Evolutionary conservation across 2,888 invertebrate species (phyloP).

Genomic region (Acrocyrtus sp.): DNA sequence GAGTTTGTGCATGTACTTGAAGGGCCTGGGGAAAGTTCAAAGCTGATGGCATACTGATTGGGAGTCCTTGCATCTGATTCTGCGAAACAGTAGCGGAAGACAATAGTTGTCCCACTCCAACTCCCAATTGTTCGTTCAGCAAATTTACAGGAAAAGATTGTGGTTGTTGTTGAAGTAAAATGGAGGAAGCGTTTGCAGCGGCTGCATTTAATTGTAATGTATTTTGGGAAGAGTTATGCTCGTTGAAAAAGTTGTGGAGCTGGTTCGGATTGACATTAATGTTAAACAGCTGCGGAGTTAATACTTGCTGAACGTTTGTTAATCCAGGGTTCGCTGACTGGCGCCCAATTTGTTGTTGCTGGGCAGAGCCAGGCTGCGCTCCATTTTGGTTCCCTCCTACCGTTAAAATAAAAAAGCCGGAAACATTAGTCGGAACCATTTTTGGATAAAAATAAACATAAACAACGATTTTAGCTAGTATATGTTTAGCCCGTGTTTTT

Average conservation of each 20-base stretch:
- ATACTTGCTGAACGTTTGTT: slow-evolving; percentile 39
- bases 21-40: slow-evolving; percentile 46
- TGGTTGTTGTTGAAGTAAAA: slow-evolving; percentile 69
- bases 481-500: no score
- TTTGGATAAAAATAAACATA: background rate
- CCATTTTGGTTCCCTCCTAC: slow-evolving; percentile 44
- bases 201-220: slow-evolving; percentile 58
- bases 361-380: slow-evolving; percentile 32
- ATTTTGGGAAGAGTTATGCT: slow-evolving; percentile 33
- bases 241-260: slow-evolving; percentile 43
- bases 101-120: slow-evolving; percentile 53
- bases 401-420: background rate
- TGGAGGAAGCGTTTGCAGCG: slow-evolving; percentile 65
- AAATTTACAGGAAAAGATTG: slow-evolving; percentile 66
- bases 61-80: slow-evolving; percentile 43
- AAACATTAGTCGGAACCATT: background rate
- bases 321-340: slow-evolving; percentile 31
- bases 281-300: slow-evolving; percentile 48
- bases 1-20: slow-evolving; percentile 51
- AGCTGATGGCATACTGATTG: slow-evolving; percentile 46
- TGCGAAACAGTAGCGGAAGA: slow-evolving; percentile 50
- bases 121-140: slow-evolving; percentile 56
- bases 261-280: slow-evolving; percentile 43
- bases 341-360: slow-evolving; percentile 40
- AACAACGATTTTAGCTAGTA: no score